A percentile compares a stretch with the other conserved stretches of the same genome.
Conservation (phyloP, 2,888 invertebrate species). For the Vesta saturnalis region DNA sequence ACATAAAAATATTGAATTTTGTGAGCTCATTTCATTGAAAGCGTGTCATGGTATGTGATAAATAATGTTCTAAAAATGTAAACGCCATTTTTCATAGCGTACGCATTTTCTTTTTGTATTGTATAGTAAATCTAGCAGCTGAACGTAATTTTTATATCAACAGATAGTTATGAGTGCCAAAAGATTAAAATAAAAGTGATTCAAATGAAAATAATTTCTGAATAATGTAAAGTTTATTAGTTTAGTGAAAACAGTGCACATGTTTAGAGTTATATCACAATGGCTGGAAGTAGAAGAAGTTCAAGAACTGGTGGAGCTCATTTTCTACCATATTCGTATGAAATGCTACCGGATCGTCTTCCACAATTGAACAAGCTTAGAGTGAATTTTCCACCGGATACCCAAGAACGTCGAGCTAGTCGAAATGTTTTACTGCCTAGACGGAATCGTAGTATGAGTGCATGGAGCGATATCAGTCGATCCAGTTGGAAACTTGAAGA, state of each 20-base stretch:
- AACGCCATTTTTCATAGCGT: background rate
- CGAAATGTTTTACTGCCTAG: constrained; percentile 61
- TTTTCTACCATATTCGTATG: constrained; percentile 58
- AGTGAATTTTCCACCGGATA: constrained; percentile 74
- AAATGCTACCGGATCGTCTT: constrained; percentile 60
- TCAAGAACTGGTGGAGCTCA: constrained; percentile 50
- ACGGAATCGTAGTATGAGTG: constrained; percentile 79
- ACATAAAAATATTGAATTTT: no score
- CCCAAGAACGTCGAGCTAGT: constrained; percentile 63
- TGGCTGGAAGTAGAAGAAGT: constrained; percentile 50
- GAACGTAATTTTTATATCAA: background rate
- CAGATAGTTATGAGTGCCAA: background rate
- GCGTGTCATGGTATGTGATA: no score
- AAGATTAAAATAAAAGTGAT: constrained; percentile 13
- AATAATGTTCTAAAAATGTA: background rate
- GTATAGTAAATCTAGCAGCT: background rate
- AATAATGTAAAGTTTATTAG: background rate
- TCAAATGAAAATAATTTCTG: background rate
- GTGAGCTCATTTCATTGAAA: background rate
- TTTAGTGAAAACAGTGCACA: background rate
- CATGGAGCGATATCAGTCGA: constrained; percentile 87
- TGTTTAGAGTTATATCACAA: background rate
- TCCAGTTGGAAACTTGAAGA: constrained; percentile 85
- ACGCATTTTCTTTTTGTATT: background rate
- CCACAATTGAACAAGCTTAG: constrained; percentile 64